Conservation (phyloP, 2,888 invertebrate species). For the Sesia bembeciformis region DNA sequence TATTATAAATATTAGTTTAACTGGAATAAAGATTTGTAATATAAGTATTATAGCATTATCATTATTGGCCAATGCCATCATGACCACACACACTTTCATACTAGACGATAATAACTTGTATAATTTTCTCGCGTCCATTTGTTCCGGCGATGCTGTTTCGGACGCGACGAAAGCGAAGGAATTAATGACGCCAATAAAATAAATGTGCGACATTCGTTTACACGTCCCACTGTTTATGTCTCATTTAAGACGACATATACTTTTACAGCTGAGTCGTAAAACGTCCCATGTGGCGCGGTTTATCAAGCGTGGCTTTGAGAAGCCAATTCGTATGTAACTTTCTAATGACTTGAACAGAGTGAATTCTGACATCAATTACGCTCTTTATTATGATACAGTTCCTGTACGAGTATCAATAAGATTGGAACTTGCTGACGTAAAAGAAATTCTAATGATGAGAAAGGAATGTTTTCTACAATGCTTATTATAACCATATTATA, state of each 20-base stretch:
- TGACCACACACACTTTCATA: conserved; percentile 2
- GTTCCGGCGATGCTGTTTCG: conserved; percentile 18
- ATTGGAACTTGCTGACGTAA: too few relatives aligned
- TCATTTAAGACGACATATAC: conserved; percentile 71
- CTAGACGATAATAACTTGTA: conserved; percentile 1
- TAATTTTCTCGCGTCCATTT: conserved; percentile 6
- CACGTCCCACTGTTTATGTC: conserved; percentile 70
- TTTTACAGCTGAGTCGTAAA: conserved; percentile 64
- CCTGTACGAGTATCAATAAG: neutral
- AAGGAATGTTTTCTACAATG: too few relatives aligned
- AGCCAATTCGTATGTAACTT: conserved; percentile 37
- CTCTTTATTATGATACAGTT: neutral
- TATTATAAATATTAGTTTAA: too few relatives aligned
- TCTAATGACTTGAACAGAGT: conserved; percentile 43
- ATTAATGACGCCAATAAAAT: conserved; percentile 70
- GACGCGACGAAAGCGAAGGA: conserved; percentile 54
- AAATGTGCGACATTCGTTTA: conserved; percentile 71
- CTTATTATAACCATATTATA: too few relatives aligned
- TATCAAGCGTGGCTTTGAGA: conserved; percentile 39
- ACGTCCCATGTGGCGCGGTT: conserved; percentile 55
- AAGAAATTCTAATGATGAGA: too few relatives aligned
- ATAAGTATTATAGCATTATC: too few relatives aligned
- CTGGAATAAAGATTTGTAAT: too few relatives aligned
- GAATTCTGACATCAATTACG: conserved; percentile 21
- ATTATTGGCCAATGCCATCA: too few relatives aligned